Percentiles rank a stretch among this genome's conserved stretches.
Evolutionary conservation across 92 coral and sea anemone genomes (phyloP).

Genomic region (Pocillopora grandis): DNA sequence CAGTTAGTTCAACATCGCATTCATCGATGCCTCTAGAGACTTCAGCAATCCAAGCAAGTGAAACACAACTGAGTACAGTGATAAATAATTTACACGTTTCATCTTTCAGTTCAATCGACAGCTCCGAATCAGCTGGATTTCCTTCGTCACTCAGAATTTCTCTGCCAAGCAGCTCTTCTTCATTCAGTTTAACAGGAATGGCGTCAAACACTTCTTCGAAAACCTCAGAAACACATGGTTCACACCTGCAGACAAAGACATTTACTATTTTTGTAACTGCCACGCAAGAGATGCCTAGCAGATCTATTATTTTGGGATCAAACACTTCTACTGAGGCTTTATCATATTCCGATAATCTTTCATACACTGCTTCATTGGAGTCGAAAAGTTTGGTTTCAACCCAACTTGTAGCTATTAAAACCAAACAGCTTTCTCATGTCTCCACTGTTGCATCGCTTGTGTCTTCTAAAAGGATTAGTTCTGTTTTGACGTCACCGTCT

Average conservation of each 20-base stretch:
- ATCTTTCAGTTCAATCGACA: not conserved
- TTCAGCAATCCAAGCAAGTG: not conserved
- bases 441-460: not conserved
- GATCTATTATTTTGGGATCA: not conserved
- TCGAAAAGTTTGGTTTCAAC: not conserved
- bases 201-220: not conserved
- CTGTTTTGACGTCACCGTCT: not conserved
- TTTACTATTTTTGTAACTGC: not conserved
- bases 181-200: not conserved
- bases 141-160: not conserved
- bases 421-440: not conserved
- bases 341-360: not conserved
- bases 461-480: not conserved
- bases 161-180: not conserved
- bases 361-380: not conserved
- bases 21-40: not conserved
- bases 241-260: not conserved
- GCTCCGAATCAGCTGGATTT: not conserved
- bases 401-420: not conserved
- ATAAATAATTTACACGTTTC: not conserved
- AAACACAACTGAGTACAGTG: not conserved
- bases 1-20: not conserved
- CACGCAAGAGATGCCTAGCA: not conserved
- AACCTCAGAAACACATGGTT: not conserved
- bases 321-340: not conserved